These are phyloP conservation scores for Ictalurus punctatus DNA, from an alignment of 2,113 vertebrate genomes.

Conservation along the genomic window DNA sequence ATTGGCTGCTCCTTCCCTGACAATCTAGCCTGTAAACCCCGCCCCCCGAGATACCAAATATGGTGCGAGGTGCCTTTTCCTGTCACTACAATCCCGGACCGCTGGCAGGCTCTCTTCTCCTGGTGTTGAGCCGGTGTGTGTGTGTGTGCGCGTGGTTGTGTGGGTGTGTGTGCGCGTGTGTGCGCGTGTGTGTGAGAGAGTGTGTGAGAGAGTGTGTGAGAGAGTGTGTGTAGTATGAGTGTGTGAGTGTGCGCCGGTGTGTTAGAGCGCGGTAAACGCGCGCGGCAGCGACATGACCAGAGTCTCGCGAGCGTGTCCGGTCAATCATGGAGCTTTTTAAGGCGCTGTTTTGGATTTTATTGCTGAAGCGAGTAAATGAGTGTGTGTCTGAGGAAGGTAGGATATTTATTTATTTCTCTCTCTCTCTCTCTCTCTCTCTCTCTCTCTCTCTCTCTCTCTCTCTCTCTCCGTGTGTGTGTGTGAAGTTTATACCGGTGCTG, in stretches of 20 bases:
- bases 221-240: not conserved
- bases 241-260: constrained; percentile 55
- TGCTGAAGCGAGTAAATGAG: constrained; percentile 59
- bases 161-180: constrained; percentile 14
- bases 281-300: constrained; percentile 61
- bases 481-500: not conserved
- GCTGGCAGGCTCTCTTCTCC: constrained; percentile 28
- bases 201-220: not conserved
- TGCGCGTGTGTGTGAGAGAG: constrained; percentile 46
- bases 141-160: not conserved
- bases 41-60: constrained; percentile 72
- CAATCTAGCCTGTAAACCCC: constrained; percentile 62
- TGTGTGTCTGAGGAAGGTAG: constrained; percentile 73
- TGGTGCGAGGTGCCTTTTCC: constrained; percentile 35
- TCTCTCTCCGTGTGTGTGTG: not conserved
- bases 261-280: constrained; percentile 10
- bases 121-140: constrained; percentile 48
- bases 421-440: not conserved
- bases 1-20: constrained; percentile 61
- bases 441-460: not conserved
- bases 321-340: constrained; percentile 75
- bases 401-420: not conserved
- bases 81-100: constrained; percentile 61
- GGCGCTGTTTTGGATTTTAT: constrained; percentile 75
- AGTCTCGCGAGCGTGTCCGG: constrained; percentile 64